phyloP scores from a whole-genome alignment of 1,140 invertebrate genomes.

The Argopecten irradians region DNA sequence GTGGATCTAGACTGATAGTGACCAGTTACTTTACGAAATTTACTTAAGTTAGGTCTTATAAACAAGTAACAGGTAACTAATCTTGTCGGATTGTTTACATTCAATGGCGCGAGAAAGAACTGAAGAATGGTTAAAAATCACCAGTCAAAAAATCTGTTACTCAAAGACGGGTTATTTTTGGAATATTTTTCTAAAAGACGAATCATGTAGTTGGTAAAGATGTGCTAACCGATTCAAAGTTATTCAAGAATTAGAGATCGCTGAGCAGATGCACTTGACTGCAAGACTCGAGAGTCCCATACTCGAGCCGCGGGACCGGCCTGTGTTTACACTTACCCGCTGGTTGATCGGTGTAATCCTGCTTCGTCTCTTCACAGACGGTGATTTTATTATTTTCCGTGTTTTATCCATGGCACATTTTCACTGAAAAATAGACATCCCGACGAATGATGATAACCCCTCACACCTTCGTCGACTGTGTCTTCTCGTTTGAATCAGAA shows the following conservation, averaged over 20 bases:
- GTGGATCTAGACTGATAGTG: too few relatives aligned
- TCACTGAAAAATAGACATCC: background rate
- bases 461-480: slow-evolving; percentile 14
- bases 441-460: slow-evolving; percentile 14
- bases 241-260: background rate
- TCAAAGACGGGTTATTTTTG: background rate
- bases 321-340: slow-evolving; percentile 81
- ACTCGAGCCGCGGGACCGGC: background rate
- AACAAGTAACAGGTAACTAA: too few relatives aligned
- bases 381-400: slow-evolving; percentile 79
- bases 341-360: slow-evolving; percentile 83
- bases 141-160: background rate
- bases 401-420: slow-evolving; percentile 28
- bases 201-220: background rate
- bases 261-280: background rate
- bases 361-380: slow-evolving; percentile 85
- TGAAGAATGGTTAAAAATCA: background rate
- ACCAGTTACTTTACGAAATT: too few relatives aligned
- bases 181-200: background rate
- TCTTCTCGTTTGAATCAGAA: slow-evolving; percentile 46
- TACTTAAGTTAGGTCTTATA: too few relatives aligned
- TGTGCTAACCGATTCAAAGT: background rate
- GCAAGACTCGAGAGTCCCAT: background rate
- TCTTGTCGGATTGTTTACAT: slow-evolving; percentile 6
- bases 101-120: slow-evolving; percentile 3